Evolutionary conservation across 2,888 invertebrate genomes (phyloP).

Genomic region (Agrochola litura): DNA sequence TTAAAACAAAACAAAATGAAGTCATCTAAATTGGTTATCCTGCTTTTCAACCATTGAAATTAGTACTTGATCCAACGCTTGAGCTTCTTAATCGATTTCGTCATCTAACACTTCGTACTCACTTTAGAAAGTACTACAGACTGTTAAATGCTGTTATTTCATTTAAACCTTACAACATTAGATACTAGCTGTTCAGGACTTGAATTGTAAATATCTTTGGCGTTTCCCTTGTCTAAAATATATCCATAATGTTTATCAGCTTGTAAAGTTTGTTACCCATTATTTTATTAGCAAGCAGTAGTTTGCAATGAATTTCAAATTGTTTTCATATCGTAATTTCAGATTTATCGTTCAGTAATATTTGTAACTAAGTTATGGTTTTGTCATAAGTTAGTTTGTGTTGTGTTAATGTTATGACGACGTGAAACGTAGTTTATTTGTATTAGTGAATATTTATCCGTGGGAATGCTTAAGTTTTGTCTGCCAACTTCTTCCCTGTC

Average conservation of each 20-base stretch:
- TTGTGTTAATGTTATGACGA: background rate
- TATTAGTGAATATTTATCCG: background rate
- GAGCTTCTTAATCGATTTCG: background rate
- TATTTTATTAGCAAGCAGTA: constrained; percentile 20
- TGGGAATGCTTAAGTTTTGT: background rate
- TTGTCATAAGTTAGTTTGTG: constrained; percentile 7
- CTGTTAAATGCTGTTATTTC: background rate
- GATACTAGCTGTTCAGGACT: background rate
- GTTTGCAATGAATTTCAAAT: constrained; percentile 34
- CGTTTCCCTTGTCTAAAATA: constrained; percentile 1
- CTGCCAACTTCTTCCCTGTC: background rate
- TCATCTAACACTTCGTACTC: background rate
- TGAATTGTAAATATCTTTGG: constrained; percentile 1
- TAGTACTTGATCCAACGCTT: background rate
- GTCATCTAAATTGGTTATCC: too few species aligned
- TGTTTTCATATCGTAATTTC: constrained; percentile 25
- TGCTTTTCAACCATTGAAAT: background rate
- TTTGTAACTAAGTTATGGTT: constrained; percentile 16
- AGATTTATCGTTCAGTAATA: constrained; percentile 30
- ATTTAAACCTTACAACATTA: constrained; percentile 9
- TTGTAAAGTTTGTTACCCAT: constrained; percentile 14
- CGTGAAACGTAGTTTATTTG: background rate
- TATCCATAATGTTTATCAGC: constrained; percentile 15
- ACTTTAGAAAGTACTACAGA: constrained; percentile 12
- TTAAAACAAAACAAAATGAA: background rate